Base-by-base conservation (phyloP, 2,888 invertebrate species). In the Adelphocoris suturalis region DNA sequence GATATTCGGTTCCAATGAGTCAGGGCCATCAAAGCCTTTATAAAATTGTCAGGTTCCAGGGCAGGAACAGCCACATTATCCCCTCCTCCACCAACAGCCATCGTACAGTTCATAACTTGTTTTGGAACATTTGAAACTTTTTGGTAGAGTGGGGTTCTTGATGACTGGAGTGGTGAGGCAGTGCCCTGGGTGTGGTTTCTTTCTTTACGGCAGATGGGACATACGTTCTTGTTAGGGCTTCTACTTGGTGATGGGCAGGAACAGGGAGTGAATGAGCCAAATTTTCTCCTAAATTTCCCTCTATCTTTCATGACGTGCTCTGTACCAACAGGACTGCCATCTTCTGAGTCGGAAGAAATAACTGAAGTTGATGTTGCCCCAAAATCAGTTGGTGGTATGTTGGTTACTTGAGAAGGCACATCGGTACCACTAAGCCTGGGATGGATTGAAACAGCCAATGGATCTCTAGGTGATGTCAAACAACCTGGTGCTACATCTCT, bases 331-430 rank as follows among this genome's bases (percentile, higher is more conserved):
- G 48, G 0, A 82, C 52, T 82, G 47, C 82, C 19, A 13, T 82
- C 82, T 82, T 82, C 82, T 7, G 82, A 82, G 1, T 82, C 82
- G 23, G 82, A 82, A 19, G 82, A 52, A 52, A 82, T 82, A 14
- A 82, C 52, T 16, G 47, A 23, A 13, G 52, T 82, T 0, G 81
- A 9, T 23, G 68, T 68, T 68, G 68, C 23, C 7, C 68, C 68
- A 5, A 68, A 68, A 19, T 11, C 19, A 27, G 27, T 23, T 5
- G 68, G 68, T 7, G 68, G 11, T 27, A 12, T 19, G 27, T 68
- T 68, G 68, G 68, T 23, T 12, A 68, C 68, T 68, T 23, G 68
- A 9, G 68, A 12, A 7, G 68, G 68, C 0, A 23, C 23, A 68
- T 27, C 27, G 12, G 12, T 12, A 68, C 0, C 23, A 7, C 7